A percentile compares a stretch with the other conserved stretches of the same genome.
These are phyloP conservation scores for Sinocyclocheilus rhinocerous DNA, from an alignment of 2,113 vertebrate genomes.

Conservation along the genomic window DNA sequence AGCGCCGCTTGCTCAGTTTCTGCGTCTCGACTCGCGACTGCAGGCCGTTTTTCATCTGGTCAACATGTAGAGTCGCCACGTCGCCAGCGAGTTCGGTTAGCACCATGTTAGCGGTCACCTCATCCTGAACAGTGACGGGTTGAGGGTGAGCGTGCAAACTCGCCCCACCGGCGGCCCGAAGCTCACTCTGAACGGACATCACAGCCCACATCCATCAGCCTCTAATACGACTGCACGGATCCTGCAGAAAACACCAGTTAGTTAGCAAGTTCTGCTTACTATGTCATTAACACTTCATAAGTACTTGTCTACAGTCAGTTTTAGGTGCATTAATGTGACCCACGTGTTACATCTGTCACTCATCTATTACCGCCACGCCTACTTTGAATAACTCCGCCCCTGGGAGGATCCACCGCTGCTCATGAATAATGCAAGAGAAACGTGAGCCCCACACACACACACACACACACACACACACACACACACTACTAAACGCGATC, in stretches of 20 bases:
- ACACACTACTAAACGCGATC: constrained; percentile 6
- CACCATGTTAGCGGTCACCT: constrained; percentile 47
- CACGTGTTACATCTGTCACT: constrained; percentile 22
- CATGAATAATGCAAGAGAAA: constrained; percentile 54
- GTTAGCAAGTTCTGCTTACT: too few species aligned
- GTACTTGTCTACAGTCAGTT: background rate
- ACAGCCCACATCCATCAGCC: constrained; percentile 63
- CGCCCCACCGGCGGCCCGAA: background rate
- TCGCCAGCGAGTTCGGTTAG: constrained; percentile 55
- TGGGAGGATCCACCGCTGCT: constrained; percentile 38
- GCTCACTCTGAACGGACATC: constrained; percentile 70
- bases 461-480: background rate
- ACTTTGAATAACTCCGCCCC: constrained; percentile 48
- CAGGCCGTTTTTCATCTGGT: constrained; percentile 75
- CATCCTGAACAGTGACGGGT: constrained; percentile 37
- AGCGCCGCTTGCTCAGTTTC: constrained; percentile 78
- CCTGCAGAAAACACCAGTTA: too few species aligned
- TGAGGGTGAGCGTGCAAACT: background rate
- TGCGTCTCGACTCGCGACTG: constrained; percentile 65
- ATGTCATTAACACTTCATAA: background rate
- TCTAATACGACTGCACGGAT: constrained; percentile 28
- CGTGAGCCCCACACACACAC: too few species aligned
- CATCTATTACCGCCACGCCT: background rate
- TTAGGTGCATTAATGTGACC: background rate
- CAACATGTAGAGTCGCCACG: too few species aligned